Conservation (phyloP, 2,113 vertebrate genomes). For the Scalopus aquaticus region DNA sequence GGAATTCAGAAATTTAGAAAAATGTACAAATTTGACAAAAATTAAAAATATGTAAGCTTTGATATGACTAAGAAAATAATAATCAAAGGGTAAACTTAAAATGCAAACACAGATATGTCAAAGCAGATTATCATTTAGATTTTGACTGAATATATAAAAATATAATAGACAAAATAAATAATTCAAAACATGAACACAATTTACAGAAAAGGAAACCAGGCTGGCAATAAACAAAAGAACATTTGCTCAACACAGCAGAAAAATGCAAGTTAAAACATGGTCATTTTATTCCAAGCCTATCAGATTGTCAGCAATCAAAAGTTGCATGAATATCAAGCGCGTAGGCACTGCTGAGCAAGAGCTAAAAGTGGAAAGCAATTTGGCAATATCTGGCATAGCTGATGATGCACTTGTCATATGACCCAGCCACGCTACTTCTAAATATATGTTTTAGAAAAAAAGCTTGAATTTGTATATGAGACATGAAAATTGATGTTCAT, state of each 20-base stretch:
- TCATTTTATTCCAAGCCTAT: neutral
- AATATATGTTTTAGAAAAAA: neutral
- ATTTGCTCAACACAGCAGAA: neutral
- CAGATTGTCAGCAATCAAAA: neutral
- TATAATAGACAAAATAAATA: conserved; percentile 8
- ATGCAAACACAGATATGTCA: neutral
- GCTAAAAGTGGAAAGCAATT: conserved; percentile 4
- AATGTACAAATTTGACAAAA: neutral
- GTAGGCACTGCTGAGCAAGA: neutral
- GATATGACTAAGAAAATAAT: neutral
- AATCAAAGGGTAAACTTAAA: neutral
- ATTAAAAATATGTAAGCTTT: neutral
- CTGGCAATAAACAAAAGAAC: neutral
- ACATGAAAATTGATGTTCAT: neutral
- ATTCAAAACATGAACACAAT: conserved; percentile 20
- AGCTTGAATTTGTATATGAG: neutral
- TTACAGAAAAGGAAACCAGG: neutral
- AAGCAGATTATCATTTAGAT: neutral
- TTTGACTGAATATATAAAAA: neutral
- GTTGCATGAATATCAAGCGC: neutral
- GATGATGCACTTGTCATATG: neutral
- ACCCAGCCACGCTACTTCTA: neutral
- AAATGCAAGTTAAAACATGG: conserved; percentile 1
- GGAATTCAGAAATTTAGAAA: neutral
- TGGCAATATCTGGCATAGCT: neutral